Evolutionary conservation across 2,888 invertebrate genomes (phyloP), one percentile per base, ranked within the genome.

Genomic region (Chymomyza fuscimana): DNA sequence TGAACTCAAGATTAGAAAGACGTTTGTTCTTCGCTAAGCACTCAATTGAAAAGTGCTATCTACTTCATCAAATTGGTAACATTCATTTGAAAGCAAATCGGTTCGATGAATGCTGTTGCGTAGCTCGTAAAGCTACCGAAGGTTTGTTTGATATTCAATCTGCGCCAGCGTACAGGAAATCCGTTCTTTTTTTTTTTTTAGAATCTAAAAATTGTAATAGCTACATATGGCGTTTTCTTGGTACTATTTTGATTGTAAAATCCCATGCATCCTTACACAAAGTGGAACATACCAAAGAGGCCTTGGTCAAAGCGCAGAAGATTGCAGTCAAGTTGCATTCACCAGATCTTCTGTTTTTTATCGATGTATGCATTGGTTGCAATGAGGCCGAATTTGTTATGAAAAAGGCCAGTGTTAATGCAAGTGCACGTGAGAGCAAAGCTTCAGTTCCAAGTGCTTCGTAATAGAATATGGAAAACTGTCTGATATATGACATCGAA

Each of bases 231-330:
- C 74, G 70, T 5, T 87, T 90, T 36, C 76, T 91, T 1, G 82
- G 86, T 62, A 68, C 71, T 4, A 74, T 90, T 64, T 15, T 90
- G 0, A 86, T 84, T 29, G 78, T 86, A 12, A 90, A 91, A 63
- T 76, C 90, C 0, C 86, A 89, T 73, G 89, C 89, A 2, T 75
- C 86, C 4, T 75, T 91, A 12, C 81, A 86, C 61, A 90, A 90
- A 72, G 70, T 87, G 40, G 91, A 90, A 67, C 81, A 85, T 15
- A 80, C 80, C 50, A 81, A 78, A 7, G 89, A 89, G 4, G 75
- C 77, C 0, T 71, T 90, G 5, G 72, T 64, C 4, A 84, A 75
- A 7, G 88, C 89, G 0, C 65, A 63, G 4, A n/a, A 22, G 2
- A 68, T 89, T 16, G 86, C 86, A 0, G 10, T 65, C 1, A 70